Evolutionary conservation across 2,797 vertebrate genomes (phyloP).

Genomic region (Iguana delicatissima): DNA sequence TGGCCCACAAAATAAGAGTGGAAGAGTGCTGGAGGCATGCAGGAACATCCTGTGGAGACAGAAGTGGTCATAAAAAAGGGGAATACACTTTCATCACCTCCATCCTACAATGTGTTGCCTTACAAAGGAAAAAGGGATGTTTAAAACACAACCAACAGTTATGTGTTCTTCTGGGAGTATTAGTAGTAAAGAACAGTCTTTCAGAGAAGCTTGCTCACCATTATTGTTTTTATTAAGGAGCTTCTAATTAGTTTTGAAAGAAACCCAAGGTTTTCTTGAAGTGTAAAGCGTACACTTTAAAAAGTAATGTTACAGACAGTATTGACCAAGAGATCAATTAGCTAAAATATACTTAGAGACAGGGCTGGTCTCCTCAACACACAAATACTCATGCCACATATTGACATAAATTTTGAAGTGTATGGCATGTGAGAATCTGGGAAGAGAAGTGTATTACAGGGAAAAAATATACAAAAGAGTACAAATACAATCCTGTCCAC

Average conservation of each 20-base stretch:
- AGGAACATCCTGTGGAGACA: too few relatives aligned
- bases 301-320: not conserved
- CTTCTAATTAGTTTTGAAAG: not conserved
- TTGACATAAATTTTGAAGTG: too few relatives aligned
- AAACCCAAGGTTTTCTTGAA: not conserved
- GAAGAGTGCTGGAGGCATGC: too few relatives aligned
- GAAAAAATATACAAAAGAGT: not conserved
- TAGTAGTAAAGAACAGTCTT: not conserved
- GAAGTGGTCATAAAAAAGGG: too few relatives aligned
- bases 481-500: not conserved
- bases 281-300: not conserved
- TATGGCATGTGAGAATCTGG: not conserved
- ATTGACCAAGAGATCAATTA: not conserved
- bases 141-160: not conserved
- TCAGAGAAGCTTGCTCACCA: not conserved
- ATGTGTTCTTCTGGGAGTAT: not conserved
- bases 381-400: not conserved
- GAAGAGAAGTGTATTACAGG: not conserved
- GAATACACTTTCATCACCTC: too few relatives aligned
- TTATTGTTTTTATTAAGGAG: not conserved
- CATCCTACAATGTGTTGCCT: not conserved
- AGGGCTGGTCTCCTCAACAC: too few relatives aligned
- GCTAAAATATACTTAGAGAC: not conserved
- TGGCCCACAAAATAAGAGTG: too few relatives aligned
- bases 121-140: not conserved